phyloP scores from a whole-genome alignment of 2,888 invertebrate genomes.

The Galeopsomyia nigrocyanea region DNA sequence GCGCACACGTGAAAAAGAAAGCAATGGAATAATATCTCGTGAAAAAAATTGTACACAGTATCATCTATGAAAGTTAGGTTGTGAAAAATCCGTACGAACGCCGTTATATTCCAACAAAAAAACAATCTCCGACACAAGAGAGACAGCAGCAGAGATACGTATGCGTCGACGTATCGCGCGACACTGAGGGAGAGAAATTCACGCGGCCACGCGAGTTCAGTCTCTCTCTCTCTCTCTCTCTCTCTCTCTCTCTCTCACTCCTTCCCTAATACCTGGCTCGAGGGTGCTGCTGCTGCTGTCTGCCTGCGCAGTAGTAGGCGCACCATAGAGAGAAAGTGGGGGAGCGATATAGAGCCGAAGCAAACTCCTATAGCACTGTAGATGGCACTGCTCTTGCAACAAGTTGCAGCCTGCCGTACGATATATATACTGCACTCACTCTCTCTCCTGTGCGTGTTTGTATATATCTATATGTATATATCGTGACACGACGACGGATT shows the following conservation, averaged over 20 bases:
- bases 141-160: constrained; percentile 39
- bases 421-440: too few relatives aligned
- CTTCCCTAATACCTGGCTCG: not conserved
- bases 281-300: constrained; percentile 15
- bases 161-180: constrained; percentile 58
- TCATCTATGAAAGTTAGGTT: too few relatives aligned
- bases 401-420: constrained; percentile 53
- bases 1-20: too few relatives aligned
- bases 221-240: too few relatives aligned
- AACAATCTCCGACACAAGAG: too few relatives aligned
- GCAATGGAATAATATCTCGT: too few relatives aligned
- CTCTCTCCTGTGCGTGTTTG: not conserved
- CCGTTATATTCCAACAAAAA: too few relatives aligned
- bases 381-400: constrained; percentile 57
- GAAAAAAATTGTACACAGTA: too few relatives aligned
- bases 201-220: constrained; percentile 41
- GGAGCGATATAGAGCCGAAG: too few relatives aligned
- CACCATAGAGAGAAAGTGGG: not conserved
- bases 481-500: constrained; percentile 52
- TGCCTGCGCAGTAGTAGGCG: constrained; percentile 1
- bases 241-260: constrained; percentile 19
- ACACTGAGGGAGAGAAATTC: constrained; percentile 54
- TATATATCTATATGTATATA: constrained; percentile 44
- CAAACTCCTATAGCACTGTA: constrained; percentile 39
- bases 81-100: too few relatives aligned